Base-by-base conservation (phyloP, 1,140 invertebrate genomes). In the Aradophagus sp. region DNA sequence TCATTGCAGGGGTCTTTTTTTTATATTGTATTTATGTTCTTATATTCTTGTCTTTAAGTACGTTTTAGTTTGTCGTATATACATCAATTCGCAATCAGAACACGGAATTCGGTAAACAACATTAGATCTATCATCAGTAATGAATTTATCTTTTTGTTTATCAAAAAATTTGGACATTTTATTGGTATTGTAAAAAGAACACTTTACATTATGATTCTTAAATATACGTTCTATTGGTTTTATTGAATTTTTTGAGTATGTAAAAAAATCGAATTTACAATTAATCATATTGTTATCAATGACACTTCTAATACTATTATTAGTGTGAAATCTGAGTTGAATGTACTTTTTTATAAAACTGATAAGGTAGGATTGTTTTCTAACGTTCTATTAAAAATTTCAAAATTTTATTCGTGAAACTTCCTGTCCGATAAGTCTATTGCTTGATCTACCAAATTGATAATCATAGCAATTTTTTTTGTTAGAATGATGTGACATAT, bases 11-110 rank as follows among this genome's bases (percentile, higher is more conserved):
- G 29, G n/a, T 31, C n/a, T 31, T 5, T 5, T n/a, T 8, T 31
- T 31, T 31, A 31, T 6, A 11, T 11, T 31, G n/a, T 31, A 11
- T 31, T 31, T n/a, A 31, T 31, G n/a, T 31, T 31, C 29, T 5
- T 31, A 31, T 8, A 31, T 3, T 8, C n/a, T 23, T 5, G 5
- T 31, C n/a, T 6, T 31, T 31, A 31, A 3, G n/a, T 31, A 31
- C n/a, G 4, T 31, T 31, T 31, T 31, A 5, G 29, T 31, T 11
- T 31, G 29, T 5, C 29, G 2, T 6, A 31, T 31, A 11, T 31
- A 31, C 4, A 31, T 10, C n/a, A 10, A 3, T 3, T 31, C 29
- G n/a, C 29, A 31, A 31, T 31, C 29, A 5, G 4, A 3, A 31
- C 29, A 31, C 3, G 29, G 29, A 10, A 31, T 31, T 31, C n/a